Evolutionary conservation across 2,113 vertebrate genomes (phyloP), one percentile per base, ranked within the genome.

Genomic region (Dissostichus mawsoni): DNA sequence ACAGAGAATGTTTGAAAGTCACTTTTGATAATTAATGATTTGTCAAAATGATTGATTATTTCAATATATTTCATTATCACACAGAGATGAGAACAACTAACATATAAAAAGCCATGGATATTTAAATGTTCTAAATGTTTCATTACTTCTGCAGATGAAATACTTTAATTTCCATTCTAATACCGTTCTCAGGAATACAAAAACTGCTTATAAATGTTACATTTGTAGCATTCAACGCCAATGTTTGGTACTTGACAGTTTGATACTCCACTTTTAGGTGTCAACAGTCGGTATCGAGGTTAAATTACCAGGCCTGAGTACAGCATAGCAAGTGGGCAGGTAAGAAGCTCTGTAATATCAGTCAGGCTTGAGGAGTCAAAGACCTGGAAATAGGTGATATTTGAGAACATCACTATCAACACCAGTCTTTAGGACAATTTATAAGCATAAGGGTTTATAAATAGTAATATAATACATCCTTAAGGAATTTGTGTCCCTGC

Each of bases 331-430:
- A 59, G 36, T 76, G 65, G 61, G 47, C 23, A 20, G 25, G 48
- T 52, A 65, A 67, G 72, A 56, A 79, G 76, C 79, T 84, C 45
- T 18, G 44, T 45, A 72, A 61, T 63, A 61, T 67, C 56, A 74
- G 17, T 73, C 74, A 79, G 44, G 41, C 65, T 74, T 66, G 82
- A 56, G 61, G 41, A 74, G 36, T 64, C 29, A 74, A 6, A 41
- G 29, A n/a, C 25, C 20, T 55, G 69, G 52, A 68, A 47, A 44
- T 50, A 29, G 41, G 20, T 33, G 55, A 44, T 70, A 2, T 36
- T 57, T 63, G 14, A 41, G 16, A 45, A 48, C 64, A 51, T 69
- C 64, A 18, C 14, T 12, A 3, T 52, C 25, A 23, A 48, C 33
- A 51, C 16, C 45, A 66, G 11, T 48, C 63, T 5, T 41, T 68